These are phyloP conservation scores for Diarsia brunnea DNA, from an alignment of 2,888 invertebrate species.

Conservation along the genomic window DNA sequence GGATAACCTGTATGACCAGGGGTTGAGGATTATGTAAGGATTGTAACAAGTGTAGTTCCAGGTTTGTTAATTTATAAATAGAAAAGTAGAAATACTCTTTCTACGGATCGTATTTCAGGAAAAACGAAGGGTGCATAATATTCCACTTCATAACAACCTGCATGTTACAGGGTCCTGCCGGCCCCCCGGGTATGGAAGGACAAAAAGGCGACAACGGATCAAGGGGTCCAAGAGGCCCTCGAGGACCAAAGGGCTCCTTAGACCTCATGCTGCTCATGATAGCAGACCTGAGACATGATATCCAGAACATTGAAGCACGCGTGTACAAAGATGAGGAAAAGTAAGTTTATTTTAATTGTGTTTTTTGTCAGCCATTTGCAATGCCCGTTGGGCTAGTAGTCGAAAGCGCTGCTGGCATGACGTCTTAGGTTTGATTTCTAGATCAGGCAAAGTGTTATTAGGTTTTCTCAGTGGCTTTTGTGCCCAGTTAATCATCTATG, in stretches of 20 bases:
- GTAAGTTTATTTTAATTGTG: conserved; percentile 51
- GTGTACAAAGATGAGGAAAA: conserved; percentile 90
- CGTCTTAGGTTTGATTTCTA: background rate
- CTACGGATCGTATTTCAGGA: background rate
- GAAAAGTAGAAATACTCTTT: background rate
- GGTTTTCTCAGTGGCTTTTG: background rate
- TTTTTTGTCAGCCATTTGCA: background rate
- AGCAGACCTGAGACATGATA: conserved; percentile 92
- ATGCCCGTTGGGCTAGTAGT: background rate
- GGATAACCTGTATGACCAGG: no score
- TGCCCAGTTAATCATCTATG: no score
- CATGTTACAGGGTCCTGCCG: conserved; percentile 90
- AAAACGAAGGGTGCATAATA: background rate
- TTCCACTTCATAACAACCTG: background rate
- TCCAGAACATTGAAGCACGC: conserved; percentile 91
- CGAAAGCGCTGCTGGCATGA: background rate
- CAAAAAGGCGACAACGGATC: conserved; percentile 91
- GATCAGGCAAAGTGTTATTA: background rate
- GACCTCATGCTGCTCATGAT: conserved; percentile 92
- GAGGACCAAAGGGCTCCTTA: conserved; percentile 91
- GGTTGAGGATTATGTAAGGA: no score
- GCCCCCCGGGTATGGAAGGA: conserved; percentile 91
- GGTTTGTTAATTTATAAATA: background rate
- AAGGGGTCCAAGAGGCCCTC: conserved; percentile 90
- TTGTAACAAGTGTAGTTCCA: background rate